A percentile compares a stretch with the other conserved stretches of the same genome.
Conservation (phyloP, 2,888 invertebrate genomes). For the Laspeyria flexula region DNA sequence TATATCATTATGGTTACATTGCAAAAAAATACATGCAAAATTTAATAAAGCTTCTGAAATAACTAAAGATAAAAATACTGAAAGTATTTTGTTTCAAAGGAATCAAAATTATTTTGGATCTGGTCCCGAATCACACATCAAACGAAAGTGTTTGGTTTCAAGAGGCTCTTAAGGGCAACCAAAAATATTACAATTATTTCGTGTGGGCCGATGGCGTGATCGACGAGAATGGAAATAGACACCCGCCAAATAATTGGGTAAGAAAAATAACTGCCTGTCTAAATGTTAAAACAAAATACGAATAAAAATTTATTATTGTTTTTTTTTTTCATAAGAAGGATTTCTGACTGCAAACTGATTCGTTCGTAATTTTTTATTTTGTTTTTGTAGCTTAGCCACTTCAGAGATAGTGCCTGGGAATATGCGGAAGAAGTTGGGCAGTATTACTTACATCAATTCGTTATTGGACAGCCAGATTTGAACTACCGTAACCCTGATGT, state of each 20-base stretch:
- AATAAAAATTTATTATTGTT: too few species aligned
- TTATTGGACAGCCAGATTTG: slow-evolving; percentile 90
- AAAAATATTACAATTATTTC: slow-evolving; percentile 91
- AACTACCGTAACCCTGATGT: slow-evolving; percentile 89
- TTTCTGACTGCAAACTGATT: too few species aligned
- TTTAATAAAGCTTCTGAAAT: too few species aligned
- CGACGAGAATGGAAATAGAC: slow-evolving; percentile 73
- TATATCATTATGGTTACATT: too few species aligned
- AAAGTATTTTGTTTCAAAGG: slow-evolving; percentile 59
- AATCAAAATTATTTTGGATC: slow-evolving; percentile 88
- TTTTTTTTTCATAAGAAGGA: too few species aligned
- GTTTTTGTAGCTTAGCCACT: slow-evolving; percentile 75
- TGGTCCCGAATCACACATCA: slow-evolving; percentile 92
- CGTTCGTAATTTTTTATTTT: background rate
- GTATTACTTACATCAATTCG: slow-evolving; percentile 91
- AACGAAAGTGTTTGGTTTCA: slow-evolving; percentile 95
- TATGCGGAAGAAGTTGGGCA: slow-evolving; percentile 88
- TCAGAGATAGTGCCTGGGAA: slow-evolving; percentile 91
- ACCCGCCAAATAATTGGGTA: slow-evolving; percentile 92
- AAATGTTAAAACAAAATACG: background rate
- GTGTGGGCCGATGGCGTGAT: slow-evolving; percentile 89
- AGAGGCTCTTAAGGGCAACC: slow-evolving; percentile 87
- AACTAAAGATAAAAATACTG: background rate
- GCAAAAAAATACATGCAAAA: too few species aligned
- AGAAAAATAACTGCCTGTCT: too few species aligned